These are phyloP conservation scores for Riptortus pedestris DNA, from an alignment of 1,140 invertebrate species.

Conservation along the genomic window DNA sequence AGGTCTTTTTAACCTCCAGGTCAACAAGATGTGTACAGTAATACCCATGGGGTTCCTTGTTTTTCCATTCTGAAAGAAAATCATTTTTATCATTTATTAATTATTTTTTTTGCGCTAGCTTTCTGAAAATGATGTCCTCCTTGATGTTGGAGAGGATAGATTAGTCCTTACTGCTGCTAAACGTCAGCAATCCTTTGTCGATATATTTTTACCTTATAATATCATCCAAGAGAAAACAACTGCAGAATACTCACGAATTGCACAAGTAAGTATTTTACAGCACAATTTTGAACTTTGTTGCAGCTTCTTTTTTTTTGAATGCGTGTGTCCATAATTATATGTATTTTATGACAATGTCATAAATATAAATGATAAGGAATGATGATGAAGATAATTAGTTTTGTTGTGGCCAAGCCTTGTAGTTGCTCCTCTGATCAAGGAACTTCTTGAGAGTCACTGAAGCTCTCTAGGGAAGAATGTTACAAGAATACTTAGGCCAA, in stretches of 20 bases:
- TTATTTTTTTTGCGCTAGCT: constrained; percentile 40
- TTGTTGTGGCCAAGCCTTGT: not conserved
- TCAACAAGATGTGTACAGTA: too few species aligned
- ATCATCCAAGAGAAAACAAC: not conserved
- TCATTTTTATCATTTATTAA: constrained; percentile 14
- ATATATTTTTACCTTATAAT: constrained; percentile 8
- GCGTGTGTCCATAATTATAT: not conserved
- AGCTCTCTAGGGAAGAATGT: too few species aligned
- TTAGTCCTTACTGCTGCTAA: constrained; percentile 38
- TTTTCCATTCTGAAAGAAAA: too few species aligned
- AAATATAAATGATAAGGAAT: too few species aligned
- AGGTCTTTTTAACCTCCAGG: too few species aligned
- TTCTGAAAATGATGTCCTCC: constrained; percentile 46
- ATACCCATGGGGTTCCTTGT: too few species aligned
- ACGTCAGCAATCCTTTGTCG: not conserved
- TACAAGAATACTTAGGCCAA: too few species aligned
- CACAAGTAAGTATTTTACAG: not conserved
- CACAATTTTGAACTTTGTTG: not conserved
- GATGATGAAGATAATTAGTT: not conserved
- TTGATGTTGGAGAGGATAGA: constrained; percentile 60
- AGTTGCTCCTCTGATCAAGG: not conserved
- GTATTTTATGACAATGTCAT: not conserved
- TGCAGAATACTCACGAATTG: not conserved
- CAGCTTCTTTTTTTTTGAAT: not conserved
- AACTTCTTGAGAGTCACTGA: not conserved